These are phyloP conservation scores for Agrochola circellaris DNA, from an alignment of 2,888 invertebrate species.

Conservation along the genomic window DNA sequence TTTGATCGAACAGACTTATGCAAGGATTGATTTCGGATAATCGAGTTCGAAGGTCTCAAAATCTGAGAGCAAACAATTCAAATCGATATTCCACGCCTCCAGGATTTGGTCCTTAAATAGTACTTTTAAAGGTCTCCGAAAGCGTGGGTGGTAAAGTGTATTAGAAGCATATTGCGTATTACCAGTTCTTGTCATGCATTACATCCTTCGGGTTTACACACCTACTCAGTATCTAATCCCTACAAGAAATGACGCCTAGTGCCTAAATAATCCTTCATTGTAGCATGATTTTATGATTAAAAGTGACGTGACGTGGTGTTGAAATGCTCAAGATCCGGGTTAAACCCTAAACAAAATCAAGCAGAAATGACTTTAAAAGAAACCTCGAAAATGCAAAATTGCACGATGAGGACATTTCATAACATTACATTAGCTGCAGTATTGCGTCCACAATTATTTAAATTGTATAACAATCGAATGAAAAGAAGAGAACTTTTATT, in stretches of 20 bases:
- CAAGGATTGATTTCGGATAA: conserved; percentile 33
- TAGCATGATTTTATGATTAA: neutral
- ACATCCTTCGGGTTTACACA: conserved; percentile 10
- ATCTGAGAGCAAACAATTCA: conserved; percentile 9
- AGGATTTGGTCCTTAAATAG: conserved; percentile 34
- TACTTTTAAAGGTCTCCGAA: conserved; percentile 17
- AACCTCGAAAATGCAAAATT: neutral
- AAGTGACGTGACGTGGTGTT: conserved; percentile 1
- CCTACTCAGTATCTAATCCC: neutral
- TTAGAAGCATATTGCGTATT: conserved; percentile 34
- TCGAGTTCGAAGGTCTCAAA: conserved; percentile 30
- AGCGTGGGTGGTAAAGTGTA: conserved; percentile 28
- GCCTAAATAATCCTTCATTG: neutral
- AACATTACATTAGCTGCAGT: conserved; percentile 22
- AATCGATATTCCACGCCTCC: conserved; percentile 45
- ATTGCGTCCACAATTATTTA: conserved; percentile 31
- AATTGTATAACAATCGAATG: conserved; percentile 58
- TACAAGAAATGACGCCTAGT: conserved; percentile 12
- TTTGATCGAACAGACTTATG: conserved; percentile 14
- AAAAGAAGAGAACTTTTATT: conserved; percentile 53
- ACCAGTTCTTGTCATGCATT: conserved; percentile 5
- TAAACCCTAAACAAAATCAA: conserved; percentile 8
- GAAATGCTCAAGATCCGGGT: conserved; percentile 31
- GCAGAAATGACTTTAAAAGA: conserved; percentile 10
- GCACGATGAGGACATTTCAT: conserved; percentile 26